Percentiles rank a stretch among this genome's conserved stretches.
These are phyloP conservation scores for Loris lydekkerianus DNA, from an alignment of 2,797 vertebrate species.

Conservation along the genomic window DNA sequence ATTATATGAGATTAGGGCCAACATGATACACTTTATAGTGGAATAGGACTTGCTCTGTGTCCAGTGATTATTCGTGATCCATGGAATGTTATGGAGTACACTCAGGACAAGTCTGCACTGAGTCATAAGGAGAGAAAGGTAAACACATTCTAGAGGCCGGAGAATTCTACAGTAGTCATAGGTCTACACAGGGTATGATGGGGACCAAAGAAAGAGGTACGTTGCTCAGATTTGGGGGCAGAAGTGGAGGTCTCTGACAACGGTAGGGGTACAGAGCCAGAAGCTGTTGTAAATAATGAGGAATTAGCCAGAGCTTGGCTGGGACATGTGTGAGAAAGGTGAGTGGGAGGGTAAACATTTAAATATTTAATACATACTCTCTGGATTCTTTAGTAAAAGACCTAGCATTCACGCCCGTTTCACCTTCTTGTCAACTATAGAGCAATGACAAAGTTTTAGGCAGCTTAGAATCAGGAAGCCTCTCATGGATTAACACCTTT, in stretches of 20 bases:
- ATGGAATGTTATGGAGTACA: neutral
- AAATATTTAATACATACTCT: neutral
- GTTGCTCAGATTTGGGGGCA: neutral
- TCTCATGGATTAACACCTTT: neutral
- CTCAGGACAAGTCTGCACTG: neutral
- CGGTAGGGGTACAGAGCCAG: neutral
- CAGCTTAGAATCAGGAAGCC: neutral
- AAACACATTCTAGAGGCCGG: neutral
- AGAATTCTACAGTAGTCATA: neutral
- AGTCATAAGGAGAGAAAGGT: neutral
- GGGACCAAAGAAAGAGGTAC: neutral
- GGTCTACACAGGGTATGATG: no score
- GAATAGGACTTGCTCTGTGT: neutral
- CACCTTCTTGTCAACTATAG: neutral
- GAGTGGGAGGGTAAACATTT: no score
- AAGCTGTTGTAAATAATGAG: neutral
- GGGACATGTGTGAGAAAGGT: neutral
- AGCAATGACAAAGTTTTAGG: neutral
- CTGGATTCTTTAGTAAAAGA: neutral
- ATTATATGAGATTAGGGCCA: neutral
- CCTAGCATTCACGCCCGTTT: neutral
- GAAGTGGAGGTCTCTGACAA: accelerated
- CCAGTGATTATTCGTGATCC: neutral
- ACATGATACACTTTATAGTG: neutral
- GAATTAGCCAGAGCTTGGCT: no score